These are phyloP conservation scores for Cyanoliseus patagonus DNA, from an alignment of 2,113 vertebrate species.

Conservation along the genomic window DNA sequence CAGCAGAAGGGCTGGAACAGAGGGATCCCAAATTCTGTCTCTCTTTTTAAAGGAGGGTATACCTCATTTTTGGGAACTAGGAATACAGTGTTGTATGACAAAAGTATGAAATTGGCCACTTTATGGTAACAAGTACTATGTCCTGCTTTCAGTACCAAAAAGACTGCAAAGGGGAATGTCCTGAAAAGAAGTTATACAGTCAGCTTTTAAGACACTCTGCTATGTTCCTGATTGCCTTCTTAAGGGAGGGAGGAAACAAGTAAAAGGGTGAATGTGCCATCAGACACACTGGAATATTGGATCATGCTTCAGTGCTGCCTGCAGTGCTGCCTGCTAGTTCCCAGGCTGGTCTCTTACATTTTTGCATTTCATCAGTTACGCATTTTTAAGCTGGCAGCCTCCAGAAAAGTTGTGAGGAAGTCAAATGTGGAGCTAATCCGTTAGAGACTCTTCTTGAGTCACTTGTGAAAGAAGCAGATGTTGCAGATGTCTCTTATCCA, in stretches of 20 bases:
- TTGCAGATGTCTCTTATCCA: neutral
- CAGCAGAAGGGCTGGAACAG: neutral
- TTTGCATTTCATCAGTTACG: neutral
- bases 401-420: neutral
- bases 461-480: neutral
- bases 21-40: neutral
- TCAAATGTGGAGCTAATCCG: neutral
- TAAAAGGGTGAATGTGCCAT: neutral
- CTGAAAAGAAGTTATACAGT: neutral
- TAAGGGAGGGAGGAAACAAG: neutral
- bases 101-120: neutral
- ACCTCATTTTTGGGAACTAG: neutral
- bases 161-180: neutral
- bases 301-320: neutral
- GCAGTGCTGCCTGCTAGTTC: neutral
- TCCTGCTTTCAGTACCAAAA: neutral
- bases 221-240: neutral
- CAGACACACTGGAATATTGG: neutral
- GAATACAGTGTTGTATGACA: neutral
- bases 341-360: neutral
- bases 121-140: neutral
- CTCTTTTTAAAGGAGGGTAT: neutral
- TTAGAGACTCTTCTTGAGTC: neutral
- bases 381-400: neutral
- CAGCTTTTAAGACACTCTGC: neutral